Conservation (phyloP, 2,113 vertebrate species). For the Leptobrachium ailaonicum region DNA sequence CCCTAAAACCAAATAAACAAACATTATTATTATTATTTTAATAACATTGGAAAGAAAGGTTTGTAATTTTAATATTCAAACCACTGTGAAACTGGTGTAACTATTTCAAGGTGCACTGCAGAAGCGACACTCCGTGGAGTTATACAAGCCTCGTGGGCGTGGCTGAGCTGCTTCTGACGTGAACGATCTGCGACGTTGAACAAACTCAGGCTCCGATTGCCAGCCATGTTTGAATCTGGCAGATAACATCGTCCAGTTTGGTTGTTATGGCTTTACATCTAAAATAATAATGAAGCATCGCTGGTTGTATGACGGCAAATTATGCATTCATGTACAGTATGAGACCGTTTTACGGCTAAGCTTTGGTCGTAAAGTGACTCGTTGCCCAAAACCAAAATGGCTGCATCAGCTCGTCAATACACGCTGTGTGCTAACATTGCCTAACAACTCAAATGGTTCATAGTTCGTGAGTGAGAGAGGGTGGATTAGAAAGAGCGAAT, state of each 20-base stretch:
- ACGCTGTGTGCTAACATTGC: neutral
- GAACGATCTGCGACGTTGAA: neutral
- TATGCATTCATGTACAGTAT: no score
- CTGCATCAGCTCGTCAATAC: neutral
- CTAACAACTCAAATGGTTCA: slow-evolving; percentile 9
- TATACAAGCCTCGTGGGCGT: neutral
- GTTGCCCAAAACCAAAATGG: slow-evolving; percentile 28
- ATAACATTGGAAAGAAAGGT: no score
- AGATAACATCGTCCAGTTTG: no score
- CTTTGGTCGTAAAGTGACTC: neutral
- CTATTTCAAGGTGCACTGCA: neutral
- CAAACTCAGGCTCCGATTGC: neutral
- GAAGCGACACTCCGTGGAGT: neutral
- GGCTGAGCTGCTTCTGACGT: neutral
- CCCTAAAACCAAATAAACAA: no score
- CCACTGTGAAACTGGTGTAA: no score
- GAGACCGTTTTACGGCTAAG: no score
- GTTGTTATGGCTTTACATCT: no score
- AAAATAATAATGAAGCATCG: no score
- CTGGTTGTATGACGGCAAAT: no score
- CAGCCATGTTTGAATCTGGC: slow-evolving; percentile 1
- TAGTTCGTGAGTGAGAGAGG: neutral
- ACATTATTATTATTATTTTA: no score
- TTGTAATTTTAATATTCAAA: no score
- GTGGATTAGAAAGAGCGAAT: neutral